Conservation (phyloP, 2,888 invertebrate genomes). For the Lottia scabra region DNA sequence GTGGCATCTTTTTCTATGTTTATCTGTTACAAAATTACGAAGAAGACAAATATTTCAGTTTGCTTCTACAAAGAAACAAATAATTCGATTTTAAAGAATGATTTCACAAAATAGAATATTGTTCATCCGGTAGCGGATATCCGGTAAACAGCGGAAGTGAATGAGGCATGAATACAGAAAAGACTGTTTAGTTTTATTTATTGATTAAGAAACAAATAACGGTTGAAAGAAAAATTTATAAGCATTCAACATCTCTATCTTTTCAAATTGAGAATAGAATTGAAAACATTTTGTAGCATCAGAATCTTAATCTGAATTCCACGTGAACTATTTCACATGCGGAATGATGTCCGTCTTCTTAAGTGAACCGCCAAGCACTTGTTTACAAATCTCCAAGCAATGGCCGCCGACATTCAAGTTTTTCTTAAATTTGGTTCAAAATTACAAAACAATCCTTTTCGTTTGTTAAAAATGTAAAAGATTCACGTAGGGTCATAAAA, state of each 20-base stretch:
- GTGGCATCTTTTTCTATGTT: constrained; percentile 29
- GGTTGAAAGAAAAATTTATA: too few relatives aligned
- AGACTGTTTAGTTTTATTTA: too few relatives aligned
- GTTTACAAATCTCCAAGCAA: constrained; percentile 47
- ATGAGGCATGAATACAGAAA: too few relatives aligned
- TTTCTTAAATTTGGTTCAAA: background rate
- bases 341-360: background rate
- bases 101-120: background rate
- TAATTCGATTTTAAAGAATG: background rate
- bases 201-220: too few relatives aligned
- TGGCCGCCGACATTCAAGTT: constrained; percentile 11
- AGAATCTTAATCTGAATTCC: too few relatives aligned
- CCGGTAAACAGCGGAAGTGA: background rate
- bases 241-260: too few relatives aligned
- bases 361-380: constrained; percentile 18
- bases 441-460: background rate
- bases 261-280: too few relatives aligned
- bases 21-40: background rate
- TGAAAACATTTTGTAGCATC: too few relatives aligned
- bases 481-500: background rate
- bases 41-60: background rate
- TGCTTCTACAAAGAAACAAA: background rate
- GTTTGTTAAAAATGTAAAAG: background rate
- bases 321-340: too few relatives aligned
- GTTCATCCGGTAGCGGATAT: background rate